A percentile compares a stretch with the other conserved stretches of the same genome.
phyloP scores from a whole-genome alignment of 2,113 vertebrate species.

The Lagopus muta region DNA sequence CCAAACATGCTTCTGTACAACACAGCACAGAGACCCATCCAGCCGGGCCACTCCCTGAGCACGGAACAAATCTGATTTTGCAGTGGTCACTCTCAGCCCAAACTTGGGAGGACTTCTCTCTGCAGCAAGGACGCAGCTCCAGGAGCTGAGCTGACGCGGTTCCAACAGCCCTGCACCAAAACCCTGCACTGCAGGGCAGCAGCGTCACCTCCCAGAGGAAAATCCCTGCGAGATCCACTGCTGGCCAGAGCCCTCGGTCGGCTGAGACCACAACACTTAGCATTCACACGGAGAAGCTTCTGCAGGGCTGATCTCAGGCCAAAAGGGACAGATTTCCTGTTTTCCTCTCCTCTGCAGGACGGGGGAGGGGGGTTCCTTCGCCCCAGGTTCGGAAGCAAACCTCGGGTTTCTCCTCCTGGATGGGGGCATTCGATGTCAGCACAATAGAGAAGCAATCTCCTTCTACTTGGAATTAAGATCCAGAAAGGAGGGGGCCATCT shows the following conservation, averaged over 20 bases:
- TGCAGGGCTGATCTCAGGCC: slow-evolving; percentile 63
- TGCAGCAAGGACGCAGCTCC: slow-evolving; percentile 45
- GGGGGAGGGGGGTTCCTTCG: not conserved
- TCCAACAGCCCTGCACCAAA: slow-evolving; percentile 62
- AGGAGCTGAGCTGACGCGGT: slow-evolving; percentile 23
- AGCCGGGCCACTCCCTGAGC: not conserved
- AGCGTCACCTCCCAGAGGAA: slow-evolving; percentile 67
- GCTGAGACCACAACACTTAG: slow-evolving; percentile 56
- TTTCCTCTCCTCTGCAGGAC: slow-evolving; percentile 62
- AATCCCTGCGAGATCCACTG: slow-evolving; percentile 69
- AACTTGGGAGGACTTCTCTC: slow-evolving; percentile 60
- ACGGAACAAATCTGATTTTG: not conserved
- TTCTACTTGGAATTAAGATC: slow-evolving; percentile 45
- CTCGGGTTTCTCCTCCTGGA: not conserved
- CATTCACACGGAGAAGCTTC: slow-evolving; percentile 52
- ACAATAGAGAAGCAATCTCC: slow-evolving; percentile 23
- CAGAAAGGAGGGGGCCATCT: slow-evolving; percentile 67
- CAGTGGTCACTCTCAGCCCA: slow-evolving; percentile 18
- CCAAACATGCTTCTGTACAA: not conserved
- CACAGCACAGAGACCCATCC: not conserved
- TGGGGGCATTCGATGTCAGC: slow-evolving; percentile 32
- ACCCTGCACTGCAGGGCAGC: slow-evolving; percentile 69
- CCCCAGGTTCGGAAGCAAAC: slow-evolving; percentile 48
- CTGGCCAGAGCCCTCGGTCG: slow-evolving; percentile 66
- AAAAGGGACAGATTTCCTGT: slow-evolving; percentile 70